phyloP scores from a whole-genome alignment of 2,797 vertebrate genomes.

The Clarias laeviceps region DNA sequence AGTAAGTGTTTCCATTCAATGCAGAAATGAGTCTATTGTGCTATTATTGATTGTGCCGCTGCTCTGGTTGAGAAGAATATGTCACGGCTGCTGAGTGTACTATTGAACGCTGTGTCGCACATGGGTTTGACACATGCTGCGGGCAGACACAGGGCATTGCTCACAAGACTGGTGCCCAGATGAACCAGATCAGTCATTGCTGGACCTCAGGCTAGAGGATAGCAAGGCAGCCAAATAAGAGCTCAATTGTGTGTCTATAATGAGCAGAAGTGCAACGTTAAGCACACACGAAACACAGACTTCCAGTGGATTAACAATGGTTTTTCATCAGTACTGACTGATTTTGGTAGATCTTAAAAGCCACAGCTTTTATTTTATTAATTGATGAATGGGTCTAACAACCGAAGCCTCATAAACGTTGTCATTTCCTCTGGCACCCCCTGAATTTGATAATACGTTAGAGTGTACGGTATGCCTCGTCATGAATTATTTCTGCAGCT shows the following conservation, averaged over 20 bases:
- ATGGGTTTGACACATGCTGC: slow-evolving; percentile 38
- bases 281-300: not conserved
- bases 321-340: slow-evolving; percentile 29
- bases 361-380: not conserved
- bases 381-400: slow-evolving; percentile 28
- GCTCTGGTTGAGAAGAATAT: slow-evolving; percentile 53
- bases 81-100: slow-evolving; percentile 40
- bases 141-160: slow-evolving; percentile 49
- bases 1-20: slow-evolving; percentile 42
- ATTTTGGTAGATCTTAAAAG: slow-evolving; percentile 1
- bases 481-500: not conserved
- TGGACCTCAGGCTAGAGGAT: slow-evolving; percentile 16
- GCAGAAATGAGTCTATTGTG: slow-evolving; percentile 55
- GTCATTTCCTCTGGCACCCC: slow-evolving; percentile 2
- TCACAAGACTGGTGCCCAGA: slow-evolving; percentile 51
- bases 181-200: slow-evolving; percentile 34
- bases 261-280: not conserved
- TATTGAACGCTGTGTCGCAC: slow-evolving; percentile 50
- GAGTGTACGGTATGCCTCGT: not conserved
- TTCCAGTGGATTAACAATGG: not conserved
- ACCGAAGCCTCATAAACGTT: not conserved
- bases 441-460: not conserved
- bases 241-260: slow-evolving; percentile 22
- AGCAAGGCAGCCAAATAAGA: not conserved
- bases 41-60: slow-evolving; percentile 48